Base-by-base conservation (phyloP, 2,797 vertebrate genomes). In the Propithecus perrieri region DNA sequence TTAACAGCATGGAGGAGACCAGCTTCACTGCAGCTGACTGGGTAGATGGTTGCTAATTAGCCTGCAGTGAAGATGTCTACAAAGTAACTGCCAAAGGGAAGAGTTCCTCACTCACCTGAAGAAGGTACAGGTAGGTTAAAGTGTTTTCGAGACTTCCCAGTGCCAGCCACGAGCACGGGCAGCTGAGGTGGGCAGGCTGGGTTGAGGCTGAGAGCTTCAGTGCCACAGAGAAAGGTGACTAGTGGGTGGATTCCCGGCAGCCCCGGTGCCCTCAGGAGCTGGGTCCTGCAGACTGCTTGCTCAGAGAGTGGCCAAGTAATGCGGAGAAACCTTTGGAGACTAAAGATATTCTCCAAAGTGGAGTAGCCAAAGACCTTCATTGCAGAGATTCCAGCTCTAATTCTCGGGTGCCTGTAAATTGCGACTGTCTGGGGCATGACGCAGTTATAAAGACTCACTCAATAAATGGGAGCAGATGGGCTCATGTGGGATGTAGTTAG, bases 21-120 rank as follows among this genome's bases (percentile, higher is more conserved):
- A 69, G 85, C 46, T 90, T 90, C 96, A 87, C 83, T 96, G 97
- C 97, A 97, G 97, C 95, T 94, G 20, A 50, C 79, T 61, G 75
- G 95, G 97, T 85, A 92, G 96, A 94, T 41, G 93, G 28, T 35
- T 97, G 96, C 43, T 89, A 55, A 90, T 2, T 3, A 80, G 87
- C 65, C 33, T 22, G 0, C 76, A 55, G 75, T 71, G 86, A 95
- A 78, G 35, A 46, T 89, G 55, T 38, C 85, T 69, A 15, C 76
- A 84, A 84, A 97, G 30, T 85, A 94, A 63, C 59, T 2, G 33
- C 63, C 12, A 43, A 96, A 67, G 93, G 84, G 26, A 97, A 65
- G 92, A 78, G 83, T 17, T 69, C 85, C 50, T 78, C 15, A 46
- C 72, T 90, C 80, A 63, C 35, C 69, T 2, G 61, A 50, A 81